Conservation (phyloP, 2,113 vertebrate species). For the Neopipo cinnamomea region DNA sequence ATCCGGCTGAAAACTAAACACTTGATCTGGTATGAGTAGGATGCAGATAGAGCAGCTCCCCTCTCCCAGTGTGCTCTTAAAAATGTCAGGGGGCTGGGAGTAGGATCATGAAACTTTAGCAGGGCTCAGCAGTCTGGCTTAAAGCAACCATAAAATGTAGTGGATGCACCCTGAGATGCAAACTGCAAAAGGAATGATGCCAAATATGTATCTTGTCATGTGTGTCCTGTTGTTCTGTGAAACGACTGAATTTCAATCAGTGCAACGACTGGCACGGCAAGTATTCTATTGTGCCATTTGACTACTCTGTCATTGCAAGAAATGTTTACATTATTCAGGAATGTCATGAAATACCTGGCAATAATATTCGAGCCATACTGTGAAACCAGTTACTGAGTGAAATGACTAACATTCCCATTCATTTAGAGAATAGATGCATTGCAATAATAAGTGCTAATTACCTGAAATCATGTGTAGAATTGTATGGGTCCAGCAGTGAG, state of each 20-base stretch:
- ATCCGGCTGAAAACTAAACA: neutral
- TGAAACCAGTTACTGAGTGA: neutral
- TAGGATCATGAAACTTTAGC: neutral
- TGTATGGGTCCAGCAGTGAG: neutral
- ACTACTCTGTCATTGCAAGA: neutral
- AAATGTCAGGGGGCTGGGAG: neutral
- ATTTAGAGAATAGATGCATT: neutral
- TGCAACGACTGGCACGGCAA: accelerated
- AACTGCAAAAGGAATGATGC: neutral
- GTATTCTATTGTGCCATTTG: neutral
- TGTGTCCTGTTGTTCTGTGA: neutral
- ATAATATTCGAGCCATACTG: neutral
- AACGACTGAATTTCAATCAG: neutral
- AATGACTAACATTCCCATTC: neutral
- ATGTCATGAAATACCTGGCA: neutral
- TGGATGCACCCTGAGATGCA: neutral
- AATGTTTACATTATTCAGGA: neutral
- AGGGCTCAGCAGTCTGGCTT: neutral
- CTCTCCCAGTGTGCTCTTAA: neutral
- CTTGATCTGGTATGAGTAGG: neutral
- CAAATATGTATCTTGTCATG: neutral
- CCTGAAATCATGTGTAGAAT: neutral
- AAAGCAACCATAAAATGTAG: neutral
- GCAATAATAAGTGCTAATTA: neutral
- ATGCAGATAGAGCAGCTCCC: neutral